Conservation (phyloP, 2,888 invertebrate species). For the Caenorhabditis sp. region DNA sequence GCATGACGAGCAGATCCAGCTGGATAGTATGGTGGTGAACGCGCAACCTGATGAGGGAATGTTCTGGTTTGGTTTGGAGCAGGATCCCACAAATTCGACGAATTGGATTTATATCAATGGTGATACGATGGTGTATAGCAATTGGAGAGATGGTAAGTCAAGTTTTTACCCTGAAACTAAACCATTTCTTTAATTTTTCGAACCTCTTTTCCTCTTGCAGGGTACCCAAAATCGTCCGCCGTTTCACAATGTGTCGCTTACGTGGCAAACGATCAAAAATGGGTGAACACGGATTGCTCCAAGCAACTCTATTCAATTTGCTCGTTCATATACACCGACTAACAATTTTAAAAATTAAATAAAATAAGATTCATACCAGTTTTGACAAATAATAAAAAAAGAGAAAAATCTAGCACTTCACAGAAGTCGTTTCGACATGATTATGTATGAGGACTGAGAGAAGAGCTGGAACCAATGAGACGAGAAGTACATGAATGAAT, state of each 20-base stretch:
- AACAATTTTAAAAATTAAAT: conserved; percentile 4
- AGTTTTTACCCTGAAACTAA: too few species aligned
- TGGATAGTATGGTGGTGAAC: background rate
- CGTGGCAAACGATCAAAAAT: conserved; percentile 21
- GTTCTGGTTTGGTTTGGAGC: conserved; percentile 30
- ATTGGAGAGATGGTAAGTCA: conserved; percentile 3
- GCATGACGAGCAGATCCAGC: background rate
- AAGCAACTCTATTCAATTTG: conserved; percentile 26
- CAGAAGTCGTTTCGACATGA: conserved; percentile 19
- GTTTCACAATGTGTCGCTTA: conserved; percentile 30
- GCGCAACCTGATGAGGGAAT: conserved; percentile 7
- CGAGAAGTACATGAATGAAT: background rate
- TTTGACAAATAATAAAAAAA: background rate
- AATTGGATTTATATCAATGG: conserved; percentile 29
- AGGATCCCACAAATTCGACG: conserved; percentile 15
- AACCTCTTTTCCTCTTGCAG: conserved; percentile 10
- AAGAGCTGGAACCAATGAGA: background rate
- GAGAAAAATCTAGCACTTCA: background rate
- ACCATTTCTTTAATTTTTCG: background rate
- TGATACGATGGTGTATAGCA: background rate
- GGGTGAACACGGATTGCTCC: conserved; percentile 35
- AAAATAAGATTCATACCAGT: conserved; percentile 2
- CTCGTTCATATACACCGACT: conserved; percentile 9
- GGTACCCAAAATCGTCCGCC: conserved; percentile 24
- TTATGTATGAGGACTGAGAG: background rate